These are phyloP conservation scores for Gila robusta DNA, from an alignment of 2,797 vertebrate genomes.

Conservation along the genomic window DNA sequence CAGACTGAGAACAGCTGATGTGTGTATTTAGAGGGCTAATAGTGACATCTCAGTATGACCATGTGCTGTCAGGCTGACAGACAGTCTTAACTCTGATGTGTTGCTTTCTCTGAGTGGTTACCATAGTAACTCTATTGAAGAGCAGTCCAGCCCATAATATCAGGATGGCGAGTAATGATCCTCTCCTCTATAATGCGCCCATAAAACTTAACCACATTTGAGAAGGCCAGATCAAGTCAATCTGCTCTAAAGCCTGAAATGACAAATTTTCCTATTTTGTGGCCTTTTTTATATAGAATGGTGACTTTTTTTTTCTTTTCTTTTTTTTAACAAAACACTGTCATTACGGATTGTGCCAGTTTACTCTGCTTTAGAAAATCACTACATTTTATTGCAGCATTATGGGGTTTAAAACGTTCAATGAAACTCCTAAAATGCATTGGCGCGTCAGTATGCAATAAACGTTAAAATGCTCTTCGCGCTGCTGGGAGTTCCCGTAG, in stretches of 20 bases:
- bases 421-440: not conserved
- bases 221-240: slow-evolving; percentile 1
- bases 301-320: not conserved
- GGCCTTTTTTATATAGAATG: not conserved
- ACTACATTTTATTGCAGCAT: not conserved
- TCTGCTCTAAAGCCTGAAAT: not conserved
- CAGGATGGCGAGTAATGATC: not conserved
- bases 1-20: slow-evolving; percentile 53
- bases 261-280: not conserved
- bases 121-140: not conserved
- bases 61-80: slow-evolving; percentile 43
- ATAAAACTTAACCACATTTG: not conserved
- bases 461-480: not conserved
- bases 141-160: slow-evolving; percentile 25
- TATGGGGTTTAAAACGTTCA: not conserved
- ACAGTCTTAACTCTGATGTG: not conserved
- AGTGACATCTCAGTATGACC: slow-evolving; percentile 31
- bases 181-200: not conserved
- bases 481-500: slow-evolving; percentile 15
- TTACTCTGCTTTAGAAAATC: not conserved
- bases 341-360: too few species aligned
- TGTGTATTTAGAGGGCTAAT: slow-evolving; percentile 44
- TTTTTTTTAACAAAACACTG: not conserved
- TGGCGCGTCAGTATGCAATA: not conserved
- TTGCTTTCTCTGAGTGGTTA: slow-evolving; percentile 17